Base-by-base conservation (phyloP, 30 jellyfish, hydroid and myxozoan genomes). In the Chrysaora quinquecirrha region DNA sequence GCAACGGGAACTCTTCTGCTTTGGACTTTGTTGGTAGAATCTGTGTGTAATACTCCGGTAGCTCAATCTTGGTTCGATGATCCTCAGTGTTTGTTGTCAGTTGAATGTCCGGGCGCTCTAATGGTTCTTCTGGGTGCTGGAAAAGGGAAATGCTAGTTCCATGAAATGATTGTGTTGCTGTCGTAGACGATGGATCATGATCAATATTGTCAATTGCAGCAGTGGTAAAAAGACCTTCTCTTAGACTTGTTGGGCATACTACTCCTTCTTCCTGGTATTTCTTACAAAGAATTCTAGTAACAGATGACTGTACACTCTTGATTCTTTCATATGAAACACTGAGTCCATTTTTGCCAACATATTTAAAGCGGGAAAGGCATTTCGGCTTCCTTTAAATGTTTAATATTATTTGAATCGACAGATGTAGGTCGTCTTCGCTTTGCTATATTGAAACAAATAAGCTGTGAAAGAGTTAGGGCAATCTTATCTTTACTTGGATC, bases 121-220 rank as follows among this genome's bases (percentile, higher is more conserved):
- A n/a, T n/a, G n/a, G n/a, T n/a, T n/a, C n/a, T n/a, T n/a, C n/a
- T n/a, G 58, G 58, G 16, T 70, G 91, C 47, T 80, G 91, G 31
- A 66, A 66, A 12, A 70, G 28, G 22, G 91, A 80, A 6, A 70
- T 69, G 23, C 61, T 82, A 6, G 82, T 80, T n/a, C 91, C 88
- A 80, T 81, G 92, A 48, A 81, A 81, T 69, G 88, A 67, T 9
- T 21, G 46, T 38, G 28, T 33, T 1, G 92, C 64, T 0, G 89
- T 54, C 1, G 31, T 30, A 4, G 92, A 67, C 1, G 65, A 14
- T 14, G 92, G 92, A 30, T 81, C 48, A 30, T 67, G 80, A 64
- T 67, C 92, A 1, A 71, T 47, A 20, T 81, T 81, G 65, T 81
- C 89, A 1, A 49, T 64, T 7, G 89, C 90, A 12, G 90, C 90